phyloP scores from a whole-genome alignment of 2,113 vertebrate genomes.

The Sinocyclocheilus grahami region DNA sequence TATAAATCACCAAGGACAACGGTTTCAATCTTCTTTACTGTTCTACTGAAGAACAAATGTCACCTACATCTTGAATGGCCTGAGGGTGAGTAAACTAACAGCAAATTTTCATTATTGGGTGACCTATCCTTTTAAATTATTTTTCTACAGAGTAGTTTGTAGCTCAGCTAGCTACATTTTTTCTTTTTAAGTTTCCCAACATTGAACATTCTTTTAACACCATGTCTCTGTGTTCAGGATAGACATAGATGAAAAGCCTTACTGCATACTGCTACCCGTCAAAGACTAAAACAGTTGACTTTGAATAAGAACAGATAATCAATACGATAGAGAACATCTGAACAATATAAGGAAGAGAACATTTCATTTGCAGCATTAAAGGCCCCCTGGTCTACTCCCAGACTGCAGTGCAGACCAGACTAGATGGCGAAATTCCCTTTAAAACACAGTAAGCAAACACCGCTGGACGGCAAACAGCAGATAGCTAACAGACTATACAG shows the following conservation, averaged over 20 bases:
- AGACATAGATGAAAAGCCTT: constrained; percentile 7
- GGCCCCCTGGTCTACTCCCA: background rate
- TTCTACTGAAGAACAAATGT: too few relatives aligned
- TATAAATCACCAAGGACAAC: too few relatives aligned
- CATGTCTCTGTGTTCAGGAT: background rate
- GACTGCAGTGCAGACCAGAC: constrained; percentile 23
- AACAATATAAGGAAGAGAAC: constrained; percentile 5
- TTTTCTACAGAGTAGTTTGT: background rate
- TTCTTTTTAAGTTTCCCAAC: background rate
- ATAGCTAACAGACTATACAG: constrained; percentile 40
- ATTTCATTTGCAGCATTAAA: constrained; percentile 21
- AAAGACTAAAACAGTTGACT: background rate
- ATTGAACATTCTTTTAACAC: background rate
- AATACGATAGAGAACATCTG: background rate
- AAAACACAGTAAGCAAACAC: constrained; percentile 49
- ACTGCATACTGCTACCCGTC: background rate
- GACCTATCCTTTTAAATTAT: background rate
- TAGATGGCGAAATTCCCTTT: constrained; percentile 13
- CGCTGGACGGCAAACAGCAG: constrained; percentile 24
- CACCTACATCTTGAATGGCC: too few relatives aligned
- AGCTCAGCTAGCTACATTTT: background rate
- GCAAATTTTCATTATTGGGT: too few relatives aligned
- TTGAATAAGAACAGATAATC: constrained; percentile 15
- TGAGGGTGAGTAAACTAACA: too few relatives aligned
- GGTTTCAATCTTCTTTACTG: too few relatives aligned